phyloP scores from a whole-genome alignment of 2,888 invertebrate genomes.

The Troilus luridus region DNA sequence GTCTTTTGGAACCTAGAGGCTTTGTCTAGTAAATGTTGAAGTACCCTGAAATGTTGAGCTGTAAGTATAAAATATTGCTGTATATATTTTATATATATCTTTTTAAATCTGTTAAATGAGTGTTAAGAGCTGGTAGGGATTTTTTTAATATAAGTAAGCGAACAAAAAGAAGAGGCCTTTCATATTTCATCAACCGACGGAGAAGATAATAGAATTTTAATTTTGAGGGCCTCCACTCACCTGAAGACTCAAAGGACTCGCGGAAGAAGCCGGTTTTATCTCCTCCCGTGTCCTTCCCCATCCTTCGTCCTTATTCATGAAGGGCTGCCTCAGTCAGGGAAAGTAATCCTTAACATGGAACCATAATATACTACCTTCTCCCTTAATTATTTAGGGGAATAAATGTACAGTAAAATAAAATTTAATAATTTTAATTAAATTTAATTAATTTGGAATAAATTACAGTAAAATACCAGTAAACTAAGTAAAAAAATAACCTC shows the following conservation, averaged over 20 bases:
- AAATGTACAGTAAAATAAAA: too few relatives aligned
- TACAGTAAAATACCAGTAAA: too few relatives aligned
- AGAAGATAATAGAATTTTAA: conserved; percentile 11
- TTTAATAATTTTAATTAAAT: too few relatives aligned
- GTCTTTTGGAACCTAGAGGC: too few relatives aligned
- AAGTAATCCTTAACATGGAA: not conserved
- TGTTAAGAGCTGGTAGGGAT: not conserved
- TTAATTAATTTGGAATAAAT: too few relatives aligned
- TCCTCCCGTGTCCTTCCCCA: not conserved
- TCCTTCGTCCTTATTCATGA: not conserved
- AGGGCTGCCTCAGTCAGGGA: not conserved
- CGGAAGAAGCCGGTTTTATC: not conserved
- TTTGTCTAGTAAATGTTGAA: too few relatives aligned
- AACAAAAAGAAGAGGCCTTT: not conserved
- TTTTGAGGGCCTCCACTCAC: not conserved
- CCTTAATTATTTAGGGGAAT: not conserved
- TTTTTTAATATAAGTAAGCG: not conserved
- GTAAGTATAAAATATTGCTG: too few relatives aligned
- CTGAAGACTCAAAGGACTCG: not conserved
- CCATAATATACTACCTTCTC: not conserved
- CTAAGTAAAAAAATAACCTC: too few relatives aligned
- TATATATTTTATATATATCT: too few relatives aligned
- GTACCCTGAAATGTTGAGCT: too few relatives aligned
- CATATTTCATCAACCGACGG: not conserved
- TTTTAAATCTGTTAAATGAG: not conserved